phyloP scores from a whole-genome alignment of 2,797 vertebrate genomes.

The Sebastes minor region DNA sequence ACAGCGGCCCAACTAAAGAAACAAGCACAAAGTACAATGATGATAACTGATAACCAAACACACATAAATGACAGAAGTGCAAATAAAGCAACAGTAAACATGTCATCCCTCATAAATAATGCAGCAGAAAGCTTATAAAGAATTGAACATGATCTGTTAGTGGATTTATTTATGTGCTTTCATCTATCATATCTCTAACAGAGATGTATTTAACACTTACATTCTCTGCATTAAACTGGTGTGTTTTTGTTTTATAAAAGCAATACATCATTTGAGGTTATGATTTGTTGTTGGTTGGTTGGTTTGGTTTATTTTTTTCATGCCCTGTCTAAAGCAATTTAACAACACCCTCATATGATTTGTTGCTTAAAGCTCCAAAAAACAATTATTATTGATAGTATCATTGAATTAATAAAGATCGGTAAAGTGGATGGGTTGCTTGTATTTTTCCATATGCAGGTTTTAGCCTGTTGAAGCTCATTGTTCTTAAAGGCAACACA shows the following conservation, averaged over 20 bases:
- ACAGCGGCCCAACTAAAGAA: neutral
- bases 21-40: slow-evolving; percentile 33
- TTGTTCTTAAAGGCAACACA: neutral
- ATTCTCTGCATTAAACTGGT: slow-evolving; percentile 6
- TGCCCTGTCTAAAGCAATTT: neutral
- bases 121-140: slow-evolving; percentile 9
- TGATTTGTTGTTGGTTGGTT: neutral
- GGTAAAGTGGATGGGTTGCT: neutral
- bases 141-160: neutral
- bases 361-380: slow-evolving; percentile 10
- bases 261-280: slow-evolving; percentile 7
- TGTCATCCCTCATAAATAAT: slow-evolving; percentile 26
- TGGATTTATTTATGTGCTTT: slow-evolving; percentile 21
- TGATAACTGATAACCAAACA: slow-evolving; percentile 26
- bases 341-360: slow-evolving; percentile 5
- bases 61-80: slow-evolving; percentile 26
- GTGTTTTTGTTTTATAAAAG: slow-evolving; percentile 15
- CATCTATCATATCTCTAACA: slow-evolving; percentile 5
- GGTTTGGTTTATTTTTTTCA: slow-evolving; percentile 1
- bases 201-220: slow-evolving; percentile 16
- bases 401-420: too few relatives aligned
- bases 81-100: slow-evolving; percentile 37
- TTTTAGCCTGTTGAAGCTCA: neutral
- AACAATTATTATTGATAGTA: too few relatives aligned
- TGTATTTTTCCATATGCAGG: neutral